Evolutionary conservation across 1,140 invertebrate species (phyloP).

Genomic region (Laupala kohalensis): DNA sequence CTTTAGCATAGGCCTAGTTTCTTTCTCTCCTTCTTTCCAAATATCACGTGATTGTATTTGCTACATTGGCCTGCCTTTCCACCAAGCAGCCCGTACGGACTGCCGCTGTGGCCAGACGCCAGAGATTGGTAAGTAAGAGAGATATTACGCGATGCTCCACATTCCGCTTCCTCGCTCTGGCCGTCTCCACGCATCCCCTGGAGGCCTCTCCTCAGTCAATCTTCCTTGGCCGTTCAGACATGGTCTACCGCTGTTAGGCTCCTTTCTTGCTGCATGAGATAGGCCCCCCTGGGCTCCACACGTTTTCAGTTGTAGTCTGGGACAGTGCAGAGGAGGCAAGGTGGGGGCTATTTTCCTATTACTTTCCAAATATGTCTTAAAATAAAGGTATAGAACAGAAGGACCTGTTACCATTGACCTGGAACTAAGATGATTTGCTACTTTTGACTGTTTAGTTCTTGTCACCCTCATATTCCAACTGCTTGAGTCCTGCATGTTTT

Average conservation of each 20-base stretch:
- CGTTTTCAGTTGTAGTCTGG: background rate
- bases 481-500: background rate
- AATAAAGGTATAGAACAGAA: background rate
- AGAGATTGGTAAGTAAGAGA: constrained; percentile 18
- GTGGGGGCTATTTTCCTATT: background rate
- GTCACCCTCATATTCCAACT: background rate
- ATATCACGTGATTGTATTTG: constrained; percentile 17
- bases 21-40: constrained; percentile 8
- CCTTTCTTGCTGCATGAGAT: background rate
- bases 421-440: background rate
- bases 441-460: background rate
- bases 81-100: constrained; percentile 19
- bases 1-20: constrained; percentile 5
- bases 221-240: background rate
- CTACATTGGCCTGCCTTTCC: constrained; percentile 19
- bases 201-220: background rate
- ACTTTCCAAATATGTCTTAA: background rate
- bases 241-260: background rate
- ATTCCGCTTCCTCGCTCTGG: background rate
- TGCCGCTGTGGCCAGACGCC: constrained; percentile 18
- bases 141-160: constrained; percentile 1
- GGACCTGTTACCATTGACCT: background rate
- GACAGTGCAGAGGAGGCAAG: background rate
- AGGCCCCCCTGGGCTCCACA: background rate
- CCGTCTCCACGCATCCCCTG: background rate